Conservation (phyloP, 2,888 invertebrate genomes). For the Microchrysa polita region DNA sequence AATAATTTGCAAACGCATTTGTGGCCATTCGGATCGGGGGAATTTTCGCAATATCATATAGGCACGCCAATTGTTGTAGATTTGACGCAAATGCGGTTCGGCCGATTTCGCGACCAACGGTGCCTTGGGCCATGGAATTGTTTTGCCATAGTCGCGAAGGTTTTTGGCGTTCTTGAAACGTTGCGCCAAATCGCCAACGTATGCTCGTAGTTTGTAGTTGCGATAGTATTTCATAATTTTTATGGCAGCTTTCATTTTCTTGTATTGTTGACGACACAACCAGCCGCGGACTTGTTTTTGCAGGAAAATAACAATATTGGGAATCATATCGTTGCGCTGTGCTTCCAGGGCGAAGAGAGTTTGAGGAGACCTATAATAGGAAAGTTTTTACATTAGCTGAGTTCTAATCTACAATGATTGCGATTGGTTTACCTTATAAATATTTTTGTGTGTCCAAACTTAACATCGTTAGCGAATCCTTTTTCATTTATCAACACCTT, state of each 20-base stretch:
- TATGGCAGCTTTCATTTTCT: constrained; percentile 85
- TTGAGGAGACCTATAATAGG: constrained; percentile 74
- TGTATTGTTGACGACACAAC: constrained; percentile 80
- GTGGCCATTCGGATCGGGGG: constrained; percentile 86
- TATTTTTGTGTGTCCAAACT: constrained; percentile 94
- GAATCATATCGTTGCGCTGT: constrained; percentile 86
- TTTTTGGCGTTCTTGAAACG: constrained; percentile 74
- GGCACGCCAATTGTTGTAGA: constrained; percentile 87
- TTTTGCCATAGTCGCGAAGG: constrained; percentile 80
- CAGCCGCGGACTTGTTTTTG: constrained; percentile 96
- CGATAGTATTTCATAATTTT: constrained; percentile 82
- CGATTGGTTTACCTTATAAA: constrained; percentile 88
- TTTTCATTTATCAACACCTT: constrained; percentile 84
- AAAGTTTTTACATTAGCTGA: background rate
- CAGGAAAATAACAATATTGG: constrained; percentile 88
- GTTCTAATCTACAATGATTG: background rate
- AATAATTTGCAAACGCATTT: constrained; percentile 81
- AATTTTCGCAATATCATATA: constrained; percentile 84
- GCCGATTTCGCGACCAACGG: constrained; percentile 75
- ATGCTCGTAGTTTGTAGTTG: constrained; percentile 78
- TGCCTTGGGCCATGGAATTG: constrained; percentile 82
- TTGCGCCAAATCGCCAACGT: constrained; percentile 72
- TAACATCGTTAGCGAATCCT: constrained; percentile 82
- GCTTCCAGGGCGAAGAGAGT: constrained; percentile 91
- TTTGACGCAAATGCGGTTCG: constrained; percentile 69